Evolutionary conservation across 1,140 invertebrate species (phyloP), one percentile per base, ranked within the genome.

Genomic region (Heliconius himera): DNA sequence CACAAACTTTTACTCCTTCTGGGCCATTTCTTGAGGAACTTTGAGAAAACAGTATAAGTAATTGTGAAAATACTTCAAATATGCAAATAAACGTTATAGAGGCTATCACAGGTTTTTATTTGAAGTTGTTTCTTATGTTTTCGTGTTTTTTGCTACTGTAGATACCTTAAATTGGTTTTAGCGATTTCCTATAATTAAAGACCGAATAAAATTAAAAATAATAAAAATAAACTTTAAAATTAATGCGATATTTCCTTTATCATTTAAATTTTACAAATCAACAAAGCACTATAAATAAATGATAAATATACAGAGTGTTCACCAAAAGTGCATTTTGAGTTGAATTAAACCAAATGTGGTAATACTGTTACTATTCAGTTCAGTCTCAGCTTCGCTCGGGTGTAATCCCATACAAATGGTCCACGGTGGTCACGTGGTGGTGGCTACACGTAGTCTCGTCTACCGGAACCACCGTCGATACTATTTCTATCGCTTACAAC

Each of bases 401-500:
- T 66, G 74, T 79, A 70, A 74, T 56, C 76, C 51, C 79, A 80
- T 76, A 81, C 78, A 78, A 83, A 80, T 71, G 41, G 73, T 81
- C 77, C 78, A 54, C 74, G 51, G 77, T 46, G 13, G 54, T 73
- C 41, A 73, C 84, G 11, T n/a, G 22, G 54, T 11, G 8, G 54
- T 56, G 41, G 88, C 86, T 93, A 94, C 76, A 94, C 92, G 81
- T 89, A 93, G 86, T 92, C 92, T 76, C 92, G 88, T 49, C 89
- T 81, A 9, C 91, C 91, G 49, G 85, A 76, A 6, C 89, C 85
- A 56, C 83, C 83, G 70, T 89, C 87, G 74, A 92, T 89, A 81
- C 88, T 92, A 76, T 91, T 92, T 70, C 89, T 88, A 85, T 93
- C 91, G 91, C 91, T 94, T 79, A 93, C 92, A 4, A 92, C 91